Evolutionary conservation across 2,797 vertebrate species (phyloP).

Genomic region (Lutjanus argentimaculatus): DNA sequence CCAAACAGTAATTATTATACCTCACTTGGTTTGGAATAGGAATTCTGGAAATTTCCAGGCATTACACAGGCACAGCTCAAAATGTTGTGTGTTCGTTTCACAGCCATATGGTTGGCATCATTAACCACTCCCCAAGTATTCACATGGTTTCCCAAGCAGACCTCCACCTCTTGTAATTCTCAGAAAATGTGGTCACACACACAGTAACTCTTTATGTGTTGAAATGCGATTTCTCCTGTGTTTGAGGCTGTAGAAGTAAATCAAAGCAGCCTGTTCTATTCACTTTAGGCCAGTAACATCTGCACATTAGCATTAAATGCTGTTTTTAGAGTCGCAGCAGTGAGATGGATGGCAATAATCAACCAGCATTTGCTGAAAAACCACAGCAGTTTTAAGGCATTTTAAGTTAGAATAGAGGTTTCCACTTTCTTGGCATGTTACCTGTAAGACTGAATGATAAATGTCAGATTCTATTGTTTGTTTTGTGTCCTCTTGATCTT

Average conservation of each 20-base stretch:
- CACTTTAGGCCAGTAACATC: slow-evolving; percentile 36
- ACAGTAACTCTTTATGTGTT: slow-evolving; percentile 62
- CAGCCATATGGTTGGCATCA: slow-evolving; percentile 75
- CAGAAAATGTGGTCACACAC: slow-evolving; percentile 65
- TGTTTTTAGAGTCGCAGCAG: slow-evolving; percentile 30
- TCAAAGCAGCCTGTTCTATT: slow-evolving; percentile 47
- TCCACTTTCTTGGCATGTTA: neutral
- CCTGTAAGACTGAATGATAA: neutral
- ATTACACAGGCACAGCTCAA: slow-evolving; percentile 26
- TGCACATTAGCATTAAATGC: slow-evolving; percentile 40
- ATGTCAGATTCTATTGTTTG: neutral
- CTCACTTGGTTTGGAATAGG: slow-evolving; percentile 49
- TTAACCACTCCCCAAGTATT: slow-evolving; percentile 70
- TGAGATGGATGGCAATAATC: slow-evolving; percentile 49
- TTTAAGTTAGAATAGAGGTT: slow-evolving; percentile 13
- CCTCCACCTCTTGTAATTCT: slow-evolving; percentile 69
- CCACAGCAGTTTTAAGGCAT: slow-evolving; percentile 1
- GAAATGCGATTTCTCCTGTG: slow-evolving; percentile 52
- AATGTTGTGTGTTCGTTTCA: slow-evolving; percentile 59
- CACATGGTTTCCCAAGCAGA: slow-evolving; percentile 66
- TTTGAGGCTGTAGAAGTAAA: slow-evolving; percentile 47
- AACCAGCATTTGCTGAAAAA: slow-evolving; percentile 14
- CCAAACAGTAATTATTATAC: slow-evolving; percentile 37
- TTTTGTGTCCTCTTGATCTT: neutral
- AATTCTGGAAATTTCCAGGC: slow-evolving; percentile 69